phyloP scores from a whole-genome alignment of 2,888 invertebrate genomes.

The Eristalis tenax region DNA sequence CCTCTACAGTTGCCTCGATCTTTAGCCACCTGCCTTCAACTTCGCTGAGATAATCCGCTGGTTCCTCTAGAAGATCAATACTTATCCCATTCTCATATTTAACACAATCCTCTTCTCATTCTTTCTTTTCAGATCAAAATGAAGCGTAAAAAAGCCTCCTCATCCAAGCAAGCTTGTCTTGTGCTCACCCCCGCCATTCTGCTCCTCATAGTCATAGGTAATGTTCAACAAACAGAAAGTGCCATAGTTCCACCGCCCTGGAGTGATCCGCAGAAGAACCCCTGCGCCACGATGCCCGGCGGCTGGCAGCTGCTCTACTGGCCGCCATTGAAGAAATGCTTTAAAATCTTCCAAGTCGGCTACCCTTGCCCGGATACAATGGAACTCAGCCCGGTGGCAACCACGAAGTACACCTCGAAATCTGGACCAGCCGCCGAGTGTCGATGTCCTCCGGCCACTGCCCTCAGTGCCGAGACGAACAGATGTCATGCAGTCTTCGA shows the following conservation, averaged over 20 bases:
- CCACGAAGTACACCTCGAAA: conserved; percentile 80
- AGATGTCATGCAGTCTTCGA: conserved; percentile 89
- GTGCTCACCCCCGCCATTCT: conserved; percentile 70
- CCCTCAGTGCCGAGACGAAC: conserved; percentile 86
- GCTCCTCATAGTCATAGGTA: conserved; percentile 33
- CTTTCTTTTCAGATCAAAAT: conserved; percentile 45
- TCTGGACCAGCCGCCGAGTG: conserved; percentile 88
- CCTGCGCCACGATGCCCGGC: conserved; percentile 89
- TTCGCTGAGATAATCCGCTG: too few relatives aligned
- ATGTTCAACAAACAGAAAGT: conserved; percentile 71
- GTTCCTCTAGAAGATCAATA: too few relatives aligned
- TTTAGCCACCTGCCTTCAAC: too few relatives aligned
- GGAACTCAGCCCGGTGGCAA: conserved; percentile 87
- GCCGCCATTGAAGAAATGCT: conserved; percentile 91
- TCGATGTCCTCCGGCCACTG: conserved; percentile 91
- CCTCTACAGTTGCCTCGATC: too few relatives aligned
- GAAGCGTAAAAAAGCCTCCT: conserved; percentile 77
- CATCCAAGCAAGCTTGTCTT: conserved; percentile 75
- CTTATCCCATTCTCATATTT: background rate
- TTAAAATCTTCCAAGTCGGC: conserved; percentile 92
- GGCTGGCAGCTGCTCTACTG: conserved; percentile 94
- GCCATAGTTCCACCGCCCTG: conserved; percentile 91
- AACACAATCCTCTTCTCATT: background rate
- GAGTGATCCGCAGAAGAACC: conserved; percentile 91
- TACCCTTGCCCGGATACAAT: conserved; percentile 92